Evolutionary conservation across 2,888 invertebrate species (phyloP).

Genomic region (Lottia gigantea): DNA sequence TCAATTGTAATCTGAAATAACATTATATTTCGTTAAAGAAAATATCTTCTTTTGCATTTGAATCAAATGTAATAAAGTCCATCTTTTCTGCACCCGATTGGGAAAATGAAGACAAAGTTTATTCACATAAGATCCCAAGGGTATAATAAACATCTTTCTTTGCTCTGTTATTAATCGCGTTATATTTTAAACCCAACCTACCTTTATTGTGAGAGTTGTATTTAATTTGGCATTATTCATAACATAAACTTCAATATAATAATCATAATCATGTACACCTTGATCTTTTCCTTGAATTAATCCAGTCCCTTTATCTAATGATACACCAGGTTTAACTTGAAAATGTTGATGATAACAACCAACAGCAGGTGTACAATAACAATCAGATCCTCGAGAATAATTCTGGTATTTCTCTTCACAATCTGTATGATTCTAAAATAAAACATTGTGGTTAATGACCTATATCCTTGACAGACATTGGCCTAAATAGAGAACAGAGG

Average conservation of each 20-base stretch:
- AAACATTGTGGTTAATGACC: background rate
- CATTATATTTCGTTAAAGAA: too few relatives aligned
- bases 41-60: too few relatives aligned
- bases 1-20: conserved; percentile 52
- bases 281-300: conserved; percentile 26
- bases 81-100: too few relatives aligned
- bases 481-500: too few relatives aligned
- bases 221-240: conserved; percentile 41
- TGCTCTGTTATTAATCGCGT: background rate
- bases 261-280: conserved; percentile 47
- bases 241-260: conserved; percentile 42
- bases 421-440: conserved; percentile 26
- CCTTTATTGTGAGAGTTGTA: conserved; percentile 35
- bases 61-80: background rate
- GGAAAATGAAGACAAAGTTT: too few relatives aligned
- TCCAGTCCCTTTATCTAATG: conserved; percentile 26
- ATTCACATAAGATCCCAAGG: too few relatives aligned
- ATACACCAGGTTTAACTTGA: conserved; percentile 31
- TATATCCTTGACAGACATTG: too few relatives aligned
- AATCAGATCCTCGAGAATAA: conserved; percentile 36
- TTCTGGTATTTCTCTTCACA: conserved; percentile 31
- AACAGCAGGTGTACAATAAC: conserved; percentile 43
- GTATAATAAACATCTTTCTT: too few relatives aligned
- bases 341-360: conserved; percentile 46
- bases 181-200: conserved; percentile 10